A percentile compares a stretch with the other conserved stretches of the same genome.
Evolutionary conservation across 2,888 invertebrate species (phyloP).

Genomic region (Magallana nippona): DNA sequence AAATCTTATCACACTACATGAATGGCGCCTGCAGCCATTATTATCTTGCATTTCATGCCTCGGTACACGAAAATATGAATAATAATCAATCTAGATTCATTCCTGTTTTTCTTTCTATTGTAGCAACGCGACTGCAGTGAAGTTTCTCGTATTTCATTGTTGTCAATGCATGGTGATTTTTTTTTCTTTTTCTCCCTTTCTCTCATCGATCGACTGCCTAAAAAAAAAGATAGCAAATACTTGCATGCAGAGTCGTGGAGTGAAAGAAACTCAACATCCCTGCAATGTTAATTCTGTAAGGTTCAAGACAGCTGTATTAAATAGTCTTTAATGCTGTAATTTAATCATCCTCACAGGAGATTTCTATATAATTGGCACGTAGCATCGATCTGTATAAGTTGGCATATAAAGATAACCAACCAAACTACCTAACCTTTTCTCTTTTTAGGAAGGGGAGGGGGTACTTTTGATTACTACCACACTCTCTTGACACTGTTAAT

Average conservation of each 20-base stretch:
- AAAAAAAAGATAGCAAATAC: not conserved
- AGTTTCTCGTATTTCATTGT: not conserved
- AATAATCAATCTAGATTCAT: conserved; percentile 42
- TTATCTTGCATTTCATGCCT: conserved; percentile 45
- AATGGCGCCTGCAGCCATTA: conserved; percentile 43
- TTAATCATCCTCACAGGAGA: not conserved
- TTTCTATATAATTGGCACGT: conserved; percentile 8
- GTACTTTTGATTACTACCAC: too few species aligned
- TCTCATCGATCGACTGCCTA: not conserved
- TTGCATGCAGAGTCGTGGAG: not conserved
- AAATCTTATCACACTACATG: conserved; percentile 43
- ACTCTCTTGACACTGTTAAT: too few species aligned
- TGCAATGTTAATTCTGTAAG: not conserved
- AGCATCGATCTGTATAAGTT: not conserved
- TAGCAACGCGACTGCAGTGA: not conserved
- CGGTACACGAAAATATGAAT: conserved; percentile 43
- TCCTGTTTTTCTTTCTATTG: conserved; percentile 15
- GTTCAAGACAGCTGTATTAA: conserved; percentile 27
- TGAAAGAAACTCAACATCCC: not conserved
- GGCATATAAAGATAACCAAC: too few species aligned
- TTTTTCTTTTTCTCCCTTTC: not conserved
- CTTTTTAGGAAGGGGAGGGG: too few species aligned
- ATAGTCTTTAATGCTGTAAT: conserved; percentile 13
- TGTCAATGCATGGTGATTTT: not conserved
- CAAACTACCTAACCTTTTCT: too few species aligned